Base-by-base conservation (phyloP, 2,888 invertebrate species). In the Drosophila pegasa region DNA sequence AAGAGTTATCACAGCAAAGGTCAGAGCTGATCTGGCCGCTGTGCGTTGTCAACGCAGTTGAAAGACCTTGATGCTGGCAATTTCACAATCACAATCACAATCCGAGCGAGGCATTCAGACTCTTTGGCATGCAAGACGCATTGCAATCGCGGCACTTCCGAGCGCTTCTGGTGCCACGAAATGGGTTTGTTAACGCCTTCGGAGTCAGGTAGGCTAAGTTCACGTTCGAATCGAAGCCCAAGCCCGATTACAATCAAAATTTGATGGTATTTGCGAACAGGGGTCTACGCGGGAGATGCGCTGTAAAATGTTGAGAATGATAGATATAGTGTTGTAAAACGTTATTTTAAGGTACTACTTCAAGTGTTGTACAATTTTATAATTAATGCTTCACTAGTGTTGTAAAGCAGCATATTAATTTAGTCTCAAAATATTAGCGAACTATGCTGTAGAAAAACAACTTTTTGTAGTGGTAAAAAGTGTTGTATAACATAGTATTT, bases 41-140 rank as follows among this genome's bases (percentile, higher is more conserved):
- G 31, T 31, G 57, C 59, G 38, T 78, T 76, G 77, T 75, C 76
- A 75, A 40, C 71, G 59, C 68, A 45, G 38, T 58, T 37, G 47
- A 55, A 64, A 59, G 69, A 71, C 88, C 82, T 83, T 86, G 71
- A 70, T 65, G 57, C 55, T 65, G 63, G 67, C 57, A 74, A 82
- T 82, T 82, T 88, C 88, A 88, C 87, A 86, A 88, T 38, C 45
- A 7, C 10, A 29, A 18, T 88, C 88, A 88, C 87, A 86, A 88
- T 38, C 45, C 7, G 16, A 29, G 12, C 14, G 27, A n/a, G n/a
- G 31, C 18, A 72, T 38, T 70, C 58, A 59, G 50, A 51, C 65
- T 63, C 43, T 64, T 72, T 87, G 77, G 80, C 83, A 88, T 82
- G 81, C 87, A 88, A 75, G 70, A 71, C 77, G 60, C 68, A 52